A percentile compares a stretch with the other conserved stretches of the same genome.
Evolutionary conservation across 2,113 vertebrate species (phyloP).

Genomic region (Amblyornis subalaris): DNA sequence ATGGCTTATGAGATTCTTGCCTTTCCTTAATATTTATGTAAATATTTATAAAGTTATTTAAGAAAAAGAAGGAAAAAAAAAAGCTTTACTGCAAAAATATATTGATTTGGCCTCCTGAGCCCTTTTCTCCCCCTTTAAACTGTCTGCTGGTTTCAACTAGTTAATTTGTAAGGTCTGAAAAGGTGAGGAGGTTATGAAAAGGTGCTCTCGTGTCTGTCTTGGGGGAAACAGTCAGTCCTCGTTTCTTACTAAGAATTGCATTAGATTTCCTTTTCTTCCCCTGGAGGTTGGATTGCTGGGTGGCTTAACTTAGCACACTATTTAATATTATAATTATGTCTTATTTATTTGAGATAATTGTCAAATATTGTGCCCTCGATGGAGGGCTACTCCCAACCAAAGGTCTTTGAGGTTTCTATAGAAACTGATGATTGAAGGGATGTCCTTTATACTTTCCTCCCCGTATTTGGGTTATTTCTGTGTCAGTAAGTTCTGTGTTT

Average conservation of each 20-base stretch:
- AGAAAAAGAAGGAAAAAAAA: not conserved
- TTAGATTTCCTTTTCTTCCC: conserved; percentile 69
- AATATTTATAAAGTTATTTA: conserved; percentile 70
- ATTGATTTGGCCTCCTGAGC: conserved; percentile 57
- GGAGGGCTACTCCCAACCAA: conserved; percentile 82
- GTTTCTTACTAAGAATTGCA: conserved; percentile 65
- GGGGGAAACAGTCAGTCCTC: conserved; percentile 60
- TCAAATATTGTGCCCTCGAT: conserved; percentile 81
- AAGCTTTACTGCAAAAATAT: conserved; percentile 58
- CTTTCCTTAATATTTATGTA: conserved; percentile 68
- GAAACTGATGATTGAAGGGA: conserved; percentile 79
- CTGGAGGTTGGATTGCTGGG: conserved; percentile 65
- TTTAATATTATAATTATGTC: conserved; percentile 77
- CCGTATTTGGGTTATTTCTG: conserved; percentile 75
- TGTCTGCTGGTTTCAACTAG: conserved; percentile 58
- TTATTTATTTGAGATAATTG: conserved; percentile 81
- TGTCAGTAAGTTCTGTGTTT: conserved; percentile 71
- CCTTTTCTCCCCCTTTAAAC: conserved; percentile 42
- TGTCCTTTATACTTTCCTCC: conserved; percentile 71
- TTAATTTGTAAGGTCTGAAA: conserved; percentile 67
- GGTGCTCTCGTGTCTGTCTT: conserved; percentile 61
- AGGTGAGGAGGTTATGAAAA: conserved; percentile 54
- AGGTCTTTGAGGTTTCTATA: conserved; percentile 82
- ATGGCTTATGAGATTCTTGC: conserved; percentile 64
- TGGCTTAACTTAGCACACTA: conserved; percentile 73